Evolutionary conservation across 2,797 vertebrate species (phyloP), one percentile per base, ranked within the genome.

Genomic region (Phoebastria nigripes): DNA sequence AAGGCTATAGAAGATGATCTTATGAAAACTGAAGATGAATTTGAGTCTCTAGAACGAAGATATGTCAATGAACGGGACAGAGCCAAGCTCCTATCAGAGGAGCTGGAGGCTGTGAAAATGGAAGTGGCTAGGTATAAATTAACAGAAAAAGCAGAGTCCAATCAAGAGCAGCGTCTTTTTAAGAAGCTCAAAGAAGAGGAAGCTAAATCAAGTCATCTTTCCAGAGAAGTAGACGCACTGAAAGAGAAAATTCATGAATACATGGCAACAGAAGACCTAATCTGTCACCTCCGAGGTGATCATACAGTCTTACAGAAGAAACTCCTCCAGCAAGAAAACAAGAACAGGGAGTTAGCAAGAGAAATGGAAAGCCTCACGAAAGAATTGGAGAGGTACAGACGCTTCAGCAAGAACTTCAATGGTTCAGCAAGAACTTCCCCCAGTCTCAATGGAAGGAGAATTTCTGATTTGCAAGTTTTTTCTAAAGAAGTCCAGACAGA

Each of bases 401-500:
- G 98, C 80, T 99, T 99, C 87, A 99, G 98, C 97, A 99, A 99
- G 97, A 99, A 98, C 47, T 98, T 99, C 26, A 98, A 44, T 44
- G 44, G 44, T 99, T 99, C 87, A 99, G 98, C 97, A 99, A 99
- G 97, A 99, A 98, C 47, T 98, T 99, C 28, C 98, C 98, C 99
- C 0, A 95, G 98, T 95, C 98, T 99, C 97, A 99, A 99, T 5
- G 99, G 99, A 86, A 98, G 98, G 84, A 98, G 99, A 90, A 98
- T 99, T 87, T 99, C 99, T 54, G 99, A 99, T 94, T 98, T 99
- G n/a, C 99, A 99, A 28, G 97, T 98, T 69, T 98, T 98, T 96
- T 99, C 99, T 88, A 99, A 99, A 97, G 99, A 99, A 97, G 99
- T 99, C 77, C 99, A 99, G 94, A 99, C 99, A 15, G 99, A 99